Evolutionary conservation across 2,113 vertebrate genomes (phyloP).

Genomic region (Hypocryptadius cinnamomeus): DNA sequence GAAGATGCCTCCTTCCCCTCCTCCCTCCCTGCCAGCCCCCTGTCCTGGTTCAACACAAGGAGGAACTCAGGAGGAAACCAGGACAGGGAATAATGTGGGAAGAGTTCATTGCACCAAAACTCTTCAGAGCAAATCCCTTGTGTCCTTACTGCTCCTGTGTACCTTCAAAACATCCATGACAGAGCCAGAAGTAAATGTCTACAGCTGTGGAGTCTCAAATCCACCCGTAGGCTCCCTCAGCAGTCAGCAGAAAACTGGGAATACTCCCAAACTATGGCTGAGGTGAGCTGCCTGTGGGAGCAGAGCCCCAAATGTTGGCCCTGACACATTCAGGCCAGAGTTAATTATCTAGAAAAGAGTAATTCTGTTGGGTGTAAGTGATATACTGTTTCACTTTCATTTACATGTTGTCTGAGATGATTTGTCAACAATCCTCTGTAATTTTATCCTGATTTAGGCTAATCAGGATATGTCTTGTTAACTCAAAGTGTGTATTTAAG

Average conservation of each 20-base stretch:
- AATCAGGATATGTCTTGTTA: conserved; percentile 27
- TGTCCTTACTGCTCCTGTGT: neutral
- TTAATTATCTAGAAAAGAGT: neutral
- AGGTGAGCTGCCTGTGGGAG: neutral
- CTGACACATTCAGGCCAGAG: neutral
- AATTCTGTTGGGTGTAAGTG: neutral
- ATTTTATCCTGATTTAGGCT: conserved; percentile 40
- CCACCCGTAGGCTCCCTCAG: neutral
- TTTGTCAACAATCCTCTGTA: conserved; percentile 27
- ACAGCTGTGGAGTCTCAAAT: neutral
- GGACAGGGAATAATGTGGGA: neutral
- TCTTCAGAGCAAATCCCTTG: neutral
- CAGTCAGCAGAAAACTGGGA: neutral
- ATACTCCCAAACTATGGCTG: neutral
- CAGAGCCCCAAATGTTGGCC: neutral
- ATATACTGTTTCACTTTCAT: neutral
- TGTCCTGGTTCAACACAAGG: neutral
- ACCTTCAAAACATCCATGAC: neutral
- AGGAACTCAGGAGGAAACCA: neutral
- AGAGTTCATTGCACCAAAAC: neutral
- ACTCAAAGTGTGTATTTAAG: neutral
- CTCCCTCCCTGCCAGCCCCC: neutral
- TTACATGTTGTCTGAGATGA: neutral
- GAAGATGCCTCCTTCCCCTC: neutral
- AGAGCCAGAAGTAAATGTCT: neutral